Evolutionary conservation across 2,797 vertebrate genomes (phyloP).

Genomic region (Mycteria americana): DNA sequence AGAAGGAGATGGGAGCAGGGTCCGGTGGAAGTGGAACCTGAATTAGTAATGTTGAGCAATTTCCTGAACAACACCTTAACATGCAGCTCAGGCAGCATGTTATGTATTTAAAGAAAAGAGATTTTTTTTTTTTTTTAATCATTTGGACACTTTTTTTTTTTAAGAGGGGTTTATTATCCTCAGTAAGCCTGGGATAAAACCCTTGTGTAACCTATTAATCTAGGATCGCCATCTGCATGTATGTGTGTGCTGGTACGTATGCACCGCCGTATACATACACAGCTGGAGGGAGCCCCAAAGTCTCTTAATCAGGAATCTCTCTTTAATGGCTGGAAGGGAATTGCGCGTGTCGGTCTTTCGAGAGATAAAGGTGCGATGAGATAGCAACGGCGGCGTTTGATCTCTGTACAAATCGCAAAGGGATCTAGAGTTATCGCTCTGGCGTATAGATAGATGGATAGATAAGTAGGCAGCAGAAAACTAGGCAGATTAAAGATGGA

Average conservation of each 20-base stretch:
- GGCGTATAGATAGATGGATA: rapidly evolving
- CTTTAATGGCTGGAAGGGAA: not conserved
- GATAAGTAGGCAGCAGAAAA: rapidly evolving
- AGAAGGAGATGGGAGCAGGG: not conserved
- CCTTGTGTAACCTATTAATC: conserved; percentile 41
- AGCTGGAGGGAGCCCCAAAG: not conserved
- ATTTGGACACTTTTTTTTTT: not conserved
- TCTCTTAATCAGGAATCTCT: not conserved
- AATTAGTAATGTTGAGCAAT: not conserved
- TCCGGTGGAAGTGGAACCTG: not conserved
- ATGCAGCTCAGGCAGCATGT: not conserved
- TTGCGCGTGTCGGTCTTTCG: rapidly evolving
- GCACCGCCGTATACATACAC: rapidly evolving
- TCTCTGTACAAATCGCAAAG: not conserved
- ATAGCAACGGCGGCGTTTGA: rapidly evolving
- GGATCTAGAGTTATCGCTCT: not conserved
- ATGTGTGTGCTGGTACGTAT: not conserved
- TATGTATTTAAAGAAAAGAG: not conserved
- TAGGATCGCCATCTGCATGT: not conserved
- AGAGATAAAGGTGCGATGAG: not conserved
- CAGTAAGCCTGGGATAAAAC: not conserved
- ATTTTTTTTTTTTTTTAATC: not conserved
- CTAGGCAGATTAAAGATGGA: not conserved
- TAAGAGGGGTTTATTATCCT: not conserved
- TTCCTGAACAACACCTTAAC: not conserved